Conservation (phyloP, 2,888 invertebrate species). For the Pharmacophagus antenor region DNA sequence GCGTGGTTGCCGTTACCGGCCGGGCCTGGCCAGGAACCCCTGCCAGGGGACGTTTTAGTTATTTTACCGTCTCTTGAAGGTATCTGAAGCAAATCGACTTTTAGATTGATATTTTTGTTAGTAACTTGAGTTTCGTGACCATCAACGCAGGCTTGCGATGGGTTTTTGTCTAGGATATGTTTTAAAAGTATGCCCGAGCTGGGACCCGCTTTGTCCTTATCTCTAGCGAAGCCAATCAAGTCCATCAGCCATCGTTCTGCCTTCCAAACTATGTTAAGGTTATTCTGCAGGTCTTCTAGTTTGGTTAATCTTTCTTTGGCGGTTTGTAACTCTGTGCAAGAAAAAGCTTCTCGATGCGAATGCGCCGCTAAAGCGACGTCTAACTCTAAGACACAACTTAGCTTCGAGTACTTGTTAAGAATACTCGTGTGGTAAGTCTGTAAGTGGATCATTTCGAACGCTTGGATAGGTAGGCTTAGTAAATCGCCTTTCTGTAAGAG, state of each 20-base stretch:
- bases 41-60: slow-evolving; percentile 87
- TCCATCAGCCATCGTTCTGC: slow-evolving; percentile 98
- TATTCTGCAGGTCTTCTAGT: slow-evolving; percentile 91
- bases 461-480: slow-evolving; percentile 94
- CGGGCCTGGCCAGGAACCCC: slow-evolving; percentile 94
- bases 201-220: slow-evolving; percentile 76
- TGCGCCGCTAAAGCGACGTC: slow-evolving; percentile 96
- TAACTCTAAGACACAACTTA: slow-evolving; percentile 96
- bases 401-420: slow-evolving; percentile 93
- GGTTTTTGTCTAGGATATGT: slow-evolving; percentile 63
- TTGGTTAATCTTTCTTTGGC: slow-evolving; percentile 92
- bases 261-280: slow-evolving; percentile 95
- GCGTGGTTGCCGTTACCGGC: slow-evolving; percentile 79
- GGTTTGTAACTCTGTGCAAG: slow-evolving; percentile 90
- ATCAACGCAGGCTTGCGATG: slow-evolving; percentile 50
- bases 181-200: slow-evolving; percentile 76
- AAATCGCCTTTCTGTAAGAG: slow-evolving; percentile 92
- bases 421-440: slow-evolving; percentile 96
- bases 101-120: slow-evolving; percentile 68
- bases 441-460: slow-evolving; percentile 96
- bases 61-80: slow-evolving; percentile 87
- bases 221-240: slow-evolving; percentile 95
- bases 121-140: slow-evolving; percentile 63
- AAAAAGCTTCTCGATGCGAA: slow-evolving; percentile 96
- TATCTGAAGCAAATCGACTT: slow-evolving; percentile 81